Percentiles rank a stretch among this genome's conserved stretches.
phyloP scores from a whole-genome alignment of 92 coral and sea anemone genomes.

The Phenganax subtilis region DNA sequence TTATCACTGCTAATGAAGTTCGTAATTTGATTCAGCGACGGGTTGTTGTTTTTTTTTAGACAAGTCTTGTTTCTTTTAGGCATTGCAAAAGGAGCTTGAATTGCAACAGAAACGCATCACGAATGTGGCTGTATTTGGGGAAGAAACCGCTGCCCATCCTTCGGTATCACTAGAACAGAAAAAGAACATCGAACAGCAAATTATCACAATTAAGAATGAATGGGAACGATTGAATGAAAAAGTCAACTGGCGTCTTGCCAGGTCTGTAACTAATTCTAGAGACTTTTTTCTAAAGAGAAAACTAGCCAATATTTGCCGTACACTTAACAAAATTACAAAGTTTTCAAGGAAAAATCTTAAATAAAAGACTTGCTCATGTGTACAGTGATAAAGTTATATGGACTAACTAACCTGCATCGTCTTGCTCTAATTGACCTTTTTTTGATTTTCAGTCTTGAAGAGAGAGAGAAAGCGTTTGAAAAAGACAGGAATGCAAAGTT shows the following conservation, averaged over 20 bases:
- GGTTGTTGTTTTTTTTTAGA: neutral
- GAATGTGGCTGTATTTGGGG: conserved; percentile 27
- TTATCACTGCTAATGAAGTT: too few relatives aligned
- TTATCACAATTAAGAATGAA: conserved; percentile 27
- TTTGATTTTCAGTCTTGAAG: neutral
- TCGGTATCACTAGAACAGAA: conserved; percentile 27
- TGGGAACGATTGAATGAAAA: conserved; percentile 39
- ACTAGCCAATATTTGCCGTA: too few relatives aligned
- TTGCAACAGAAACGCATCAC: conserved; percentile 28
- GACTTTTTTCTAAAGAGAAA: neutral
- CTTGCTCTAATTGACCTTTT: too few relatives aligned
- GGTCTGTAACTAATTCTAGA: neutral
- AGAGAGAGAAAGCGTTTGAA: conserved; percentile 19
- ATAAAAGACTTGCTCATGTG: too few relatives aligned
- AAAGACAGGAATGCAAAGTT: conserved; percentile 11
- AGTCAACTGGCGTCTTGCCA: conserved; percentile 36
- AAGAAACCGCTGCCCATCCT: conserved; percentile 28
- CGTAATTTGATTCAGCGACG: too few relatives aligned
- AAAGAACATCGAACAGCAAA: conserved; percentile 33
- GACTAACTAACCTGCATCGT: too few relatives aligned
- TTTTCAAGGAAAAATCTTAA: too few relatives aligned
- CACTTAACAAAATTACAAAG: too few relatives aligned
- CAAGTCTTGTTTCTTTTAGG: neutral
- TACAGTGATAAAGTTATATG: too few relatives aligned
- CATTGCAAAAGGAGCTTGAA: conserved; percentile 27